Evolutionary conservation across 1,140 invertebrate genomes (phyloP), one percentile per base, ranked within the genome.

Genomic region (Adoxophyes honmai): DNA sequence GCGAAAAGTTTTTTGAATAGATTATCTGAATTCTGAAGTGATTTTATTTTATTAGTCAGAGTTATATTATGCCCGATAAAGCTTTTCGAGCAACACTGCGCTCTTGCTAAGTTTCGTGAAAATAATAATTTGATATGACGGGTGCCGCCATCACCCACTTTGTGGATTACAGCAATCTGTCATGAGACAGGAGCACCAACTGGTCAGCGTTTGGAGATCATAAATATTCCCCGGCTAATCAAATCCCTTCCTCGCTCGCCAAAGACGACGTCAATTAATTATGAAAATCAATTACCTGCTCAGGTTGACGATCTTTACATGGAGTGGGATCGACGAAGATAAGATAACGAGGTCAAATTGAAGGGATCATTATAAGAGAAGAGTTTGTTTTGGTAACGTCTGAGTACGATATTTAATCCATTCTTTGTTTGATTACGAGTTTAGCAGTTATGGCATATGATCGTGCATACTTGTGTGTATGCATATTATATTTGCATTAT

Each of bases 111-210:
- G 62, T 70, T 73, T 70, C 57, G 52, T 51, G 35, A 34, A 55
- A 48, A 65, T 68, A 48, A 65, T 68, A 68, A 73, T 66, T 70
- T 57, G 58, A 66, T 70, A 70, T 66, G n/a, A n/a, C 52, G 39
- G 56, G 48, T 60, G 66, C 71, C 66, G 61, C 66, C 64, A 51
- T 66, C 68, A 68, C 62, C 28, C 48, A 70, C 65, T 64, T 70
- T 70, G 55, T 10, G 65, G 70, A 64, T 70, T 66, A 58, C 55
- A 62, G 55, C 66, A 68, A 66, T 73, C 59, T 64, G 66, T 66
- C 58, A 52, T 62, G 57, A 37, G 59, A 67, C 62, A 63, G 44
- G 35, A 59, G 60, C 55, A 63, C 44, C 48, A 60, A 58, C 37
- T 13, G 53, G 38, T 13, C 16, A 42, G 34, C 55, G 35, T 44